A percentile compares a stretch with the other conserved stretches of the same genome.
phyloP scores from a whole-genome alignment of 2,888 invertebrate genomes.

The Lampropteryx suffumata region DNA sequence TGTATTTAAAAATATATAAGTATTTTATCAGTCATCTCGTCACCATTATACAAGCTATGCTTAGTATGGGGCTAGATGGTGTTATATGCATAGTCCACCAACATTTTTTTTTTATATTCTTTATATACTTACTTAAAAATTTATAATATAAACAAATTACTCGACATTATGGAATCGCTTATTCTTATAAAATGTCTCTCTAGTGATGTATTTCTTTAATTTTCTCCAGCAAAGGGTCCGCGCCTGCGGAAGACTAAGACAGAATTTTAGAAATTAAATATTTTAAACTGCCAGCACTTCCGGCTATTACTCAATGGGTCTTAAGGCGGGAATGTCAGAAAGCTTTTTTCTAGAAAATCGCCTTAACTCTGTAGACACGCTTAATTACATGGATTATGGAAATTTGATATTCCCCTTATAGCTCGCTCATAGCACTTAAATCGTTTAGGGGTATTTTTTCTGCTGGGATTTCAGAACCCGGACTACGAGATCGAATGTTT shows the following conservation, averaged over 20 bases:
- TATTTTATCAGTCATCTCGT: too few species aligned
- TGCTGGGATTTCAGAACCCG: neutral
- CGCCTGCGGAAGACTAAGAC: neutral
- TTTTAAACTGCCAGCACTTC: conserved; percentile 5
- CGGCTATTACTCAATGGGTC: conserved; percentile 25
- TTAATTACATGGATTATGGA: conserved; percentile 41
- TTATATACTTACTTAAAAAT: too few species aligned
- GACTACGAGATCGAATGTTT: too few species aligned
- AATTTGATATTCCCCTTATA: conserved; percentile 34
- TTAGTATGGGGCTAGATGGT: too few species aligned
- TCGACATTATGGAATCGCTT: too few species aligned
- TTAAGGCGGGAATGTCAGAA: conserved; percentile 22
- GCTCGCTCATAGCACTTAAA: conserved; percentile 14
- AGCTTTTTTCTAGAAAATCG: conserved; percentile 15
- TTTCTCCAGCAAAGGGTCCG: neutral
- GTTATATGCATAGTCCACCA: too few species aligned
- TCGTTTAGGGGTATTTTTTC: conserved; percentile 1
- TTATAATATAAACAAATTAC: too few species aligned
- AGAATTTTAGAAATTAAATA: conserved; percentile 1
- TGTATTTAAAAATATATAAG: too few species aligned
- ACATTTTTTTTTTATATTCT: too few species aligned
- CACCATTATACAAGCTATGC: too few species aligned
- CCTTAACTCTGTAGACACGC: conserved; percentile 25
- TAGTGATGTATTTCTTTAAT: neutral
- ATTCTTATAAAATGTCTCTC: too few species aligned